A percentile compares a stretch with the other conserved stretches of the same genome.
Conservation (phyloP, 1,140 invertebrate species). For the Drosophila sucinea region DNA sequence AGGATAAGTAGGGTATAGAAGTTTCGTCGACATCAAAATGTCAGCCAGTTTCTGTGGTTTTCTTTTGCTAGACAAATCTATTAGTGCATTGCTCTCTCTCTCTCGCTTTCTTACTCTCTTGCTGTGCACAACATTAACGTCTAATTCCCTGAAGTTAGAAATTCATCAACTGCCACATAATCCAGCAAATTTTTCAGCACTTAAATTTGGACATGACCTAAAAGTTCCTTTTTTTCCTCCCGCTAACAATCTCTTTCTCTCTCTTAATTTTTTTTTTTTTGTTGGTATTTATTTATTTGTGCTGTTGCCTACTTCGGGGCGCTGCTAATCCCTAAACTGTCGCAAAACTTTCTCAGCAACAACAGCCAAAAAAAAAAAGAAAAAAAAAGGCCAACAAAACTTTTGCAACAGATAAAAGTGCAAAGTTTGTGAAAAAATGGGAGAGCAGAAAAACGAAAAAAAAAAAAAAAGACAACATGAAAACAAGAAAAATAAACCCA, state of each 20-base stretch:
- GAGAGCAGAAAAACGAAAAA: not conserved
- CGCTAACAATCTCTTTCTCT: not conserved
- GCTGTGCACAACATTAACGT: conserved; percentile 50
- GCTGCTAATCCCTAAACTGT: conserved; percentile 77
- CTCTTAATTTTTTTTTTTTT: conserved; percentile 9
- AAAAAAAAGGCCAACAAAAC: conserved; percentile 67
- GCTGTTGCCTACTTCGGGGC: conserved; percentile 60
- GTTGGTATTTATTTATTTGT: conserved; percentile 3
- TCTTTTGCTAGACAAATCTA: conserved; percentile 59
- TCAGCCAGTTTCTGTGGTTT: not conserved
- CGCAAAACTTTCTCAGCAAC: conserved; percentile 67
- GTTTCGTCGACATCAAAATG: not conserved
- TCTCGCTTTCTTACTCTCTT: not conserved
- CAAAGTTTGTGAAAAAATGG: conserved; percentile 56
- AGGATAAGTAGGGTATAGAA: not conserved
- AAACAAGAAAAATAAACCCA: not conserved
- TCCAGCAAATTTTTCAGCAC: conserved; percentile 76
- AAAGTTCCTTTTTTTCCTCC: conserved; percentile 46
- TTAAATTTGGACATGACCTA: conserved; percentile 76
- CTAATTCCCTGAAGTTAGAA: conserved; percentile 68
- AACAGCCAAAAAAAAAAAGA: conserved; percentile 2
- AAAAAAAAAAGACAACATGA: not conserved
- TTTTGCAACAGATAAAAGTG: conserved; percentile 76
- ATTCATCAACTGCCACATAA: conserved; percentile 75
- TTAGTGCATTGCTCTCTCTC: conserved; percentile 57